Evolutionary conservation across 2,888 invertebrate genomes (phyloP).

Genomic region (Drosophila ezoana): DNA sequence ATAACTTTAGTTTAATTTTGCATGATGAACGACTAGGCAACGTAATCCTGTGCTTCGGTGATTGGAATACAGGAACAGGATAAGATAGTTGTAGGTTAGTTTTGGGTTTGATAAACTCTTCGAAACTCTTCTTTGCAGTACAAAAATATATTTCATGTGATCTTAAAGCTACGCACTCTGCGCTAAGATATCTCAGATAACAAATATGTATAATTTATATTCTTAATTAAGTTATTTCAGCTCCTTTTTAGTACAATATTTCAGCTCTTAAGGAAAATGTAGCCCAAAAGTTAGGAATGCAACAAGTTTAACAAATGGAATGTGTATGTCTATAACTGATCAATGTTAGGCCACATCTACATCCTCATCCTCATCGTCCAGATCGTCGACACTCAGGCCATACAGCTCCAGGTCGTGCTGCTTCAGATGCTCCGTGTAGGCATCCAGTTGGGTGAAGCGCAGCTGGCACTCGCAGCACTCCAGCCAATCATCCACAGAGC

Average conservation of each 20-base stretch:
- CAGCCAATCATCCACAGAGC: conserved; percentile 78
- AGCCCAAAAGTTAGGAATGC: conserved; percentile 3
- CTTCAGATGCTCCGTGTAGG: conserved; percentile 81
- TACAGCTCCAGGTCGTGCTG: conserved; percentile 77
- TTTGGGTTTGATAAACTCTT: no score
- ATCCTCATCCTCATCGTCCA: conserved; percentile 64
- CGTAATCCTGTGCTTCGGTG: no score
- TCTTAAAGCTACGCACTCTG: neutral
- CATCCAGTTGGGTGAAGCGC: conserved; percentile 80
- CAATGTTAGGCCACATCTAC: conserved; percentile 65
- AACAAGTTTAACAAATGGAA: conserved; percentile 10
- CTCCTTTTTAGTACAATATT: neutral
- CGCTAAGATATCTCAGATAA: neutral
- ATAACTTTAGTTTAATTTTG: no score
- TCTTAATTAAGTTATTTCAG: conserved; percentile 12
- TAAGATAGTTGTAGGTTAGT: no score
- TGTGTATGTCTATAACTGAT: neutral
- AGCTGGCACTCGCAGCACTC: conserved; percentile 83
- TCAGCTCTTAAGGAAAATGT: neutral
- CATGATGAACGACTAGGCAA: no score
- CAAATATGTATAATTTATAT: conserved; percentile 26
- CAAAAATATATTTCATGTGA: neutral
- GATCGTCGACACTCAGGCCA: conserved; percentile 62
- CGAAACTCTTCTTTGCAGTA: neutral
- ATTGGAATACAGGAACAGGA: no score